Evolutionary conservation across 2,113 vertebrate genomes (phyloP).

Genomic region (Opisthocomus hoazin): DNA sequence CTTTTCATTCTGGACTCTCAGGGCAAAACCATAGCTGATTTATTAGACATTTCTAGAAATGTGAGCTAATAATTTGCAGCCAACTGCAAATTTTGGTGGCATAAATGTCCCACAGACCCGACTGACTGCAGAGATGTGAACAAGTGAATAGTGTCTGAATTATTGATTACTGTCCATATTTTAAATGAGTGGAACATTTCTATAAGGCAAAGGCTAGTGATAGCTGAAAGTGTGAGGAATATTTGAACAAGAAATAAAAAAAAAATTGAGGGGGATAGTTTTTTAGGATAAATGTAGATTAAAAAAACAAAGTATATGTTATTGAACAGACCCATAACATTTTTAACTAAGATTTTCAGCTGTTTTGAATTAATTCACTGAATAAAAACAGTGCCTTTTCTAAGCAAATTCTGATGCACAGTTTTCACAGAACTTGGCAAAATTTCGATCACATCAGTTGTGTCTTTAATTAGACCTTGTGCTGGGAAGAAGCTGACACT

Average conservation of each 20-base stretch:
- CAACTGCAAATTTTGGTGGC: neutral
- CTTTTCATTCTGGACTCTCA: neutral
- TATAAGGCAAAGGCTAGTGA: neutral
- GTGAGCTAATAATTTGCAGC: neutral
- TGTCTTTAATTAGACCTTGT: conserved; percentile 1
- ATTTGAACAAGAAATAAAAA: neutral
- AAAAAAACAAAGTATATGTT: neutral
- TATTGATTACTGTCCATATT: neutral
- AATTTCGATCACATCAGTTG: neutral
- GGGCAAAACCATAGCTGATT: neutral
- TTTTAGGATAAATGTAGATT: neutral
- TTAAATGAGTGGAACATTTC: neutral
- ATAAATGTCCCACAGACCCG: neutral
- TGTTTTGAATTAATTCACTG: conserved; percentile 3
- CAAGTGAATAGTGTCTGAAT: neutral
- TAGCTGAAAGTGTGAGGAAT: neutral
- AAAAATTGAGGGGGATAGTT: neutral
- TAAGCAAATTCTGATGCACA: neutral
- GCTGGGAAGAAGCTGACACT: neutral
- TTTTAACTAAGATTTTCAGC: neutral
- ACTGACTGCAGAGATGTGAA: neutral
- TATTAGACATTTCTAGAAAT: neutral
- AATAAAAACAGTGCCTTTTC: neutral
- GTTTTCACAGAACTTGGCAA: neutral
- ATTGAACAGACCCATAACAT: neutral